Conservation (phyloP, 2,797 vertebrate species). For the Aplochiton taeniatus region DNA sequence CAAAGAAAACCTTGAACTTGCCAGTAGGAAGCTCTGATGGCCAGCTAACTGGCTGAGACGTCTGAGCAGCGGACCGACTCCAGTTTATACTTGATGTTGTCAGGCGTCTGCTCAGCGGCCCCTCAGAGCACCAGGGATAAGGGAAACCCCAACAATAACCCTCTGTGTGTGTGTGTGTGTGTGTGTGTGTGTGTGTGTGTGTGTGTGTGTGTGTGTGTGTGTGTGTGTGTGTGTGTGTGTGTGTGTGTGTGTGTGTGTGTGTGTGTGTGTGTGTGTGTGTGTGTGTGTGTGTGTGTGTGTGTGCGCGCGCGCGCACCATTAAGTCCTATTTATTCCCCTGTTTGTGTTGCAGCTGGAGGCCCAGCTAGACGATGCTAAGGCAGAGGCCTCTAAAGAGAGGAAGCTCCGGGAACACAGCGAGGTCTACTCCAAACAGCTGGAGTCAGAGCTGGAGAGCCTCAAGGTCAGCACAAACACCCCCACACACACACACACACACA, state of each 20-base stretch:
- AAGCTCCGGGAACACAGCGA: conserved; percentile 94
- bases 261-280: not conserved
- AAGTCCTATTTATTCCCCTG: not conserved
- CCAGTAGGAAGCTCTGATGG: too few species aligned
- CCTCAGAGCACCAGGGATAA: too few species aligned
- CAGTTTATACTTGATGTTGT: too few species aligned
- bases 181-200: not conserved
- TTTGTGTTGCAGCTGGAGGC: conserved; percentile 83
- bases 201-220: not conserved
- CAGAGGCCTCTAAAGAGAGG: conserved; percentile 90
- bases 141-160: too few species aligned
- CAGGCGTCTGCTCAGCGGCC: too few species aligned
- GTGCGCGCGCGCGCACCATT: not conserved
- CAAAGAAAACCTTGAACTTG: too few species aligned
- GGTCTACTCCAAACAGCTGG: conserved; percentile 89
- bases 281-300: conserved; percentile 26
- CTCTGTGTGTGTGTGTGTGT: not conserved
- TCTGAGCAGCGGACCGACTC: too few species aligned
- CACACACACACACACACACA: conserved; percentile 3
- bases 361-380: conserved; percentile 84
- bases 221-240: not conserved
- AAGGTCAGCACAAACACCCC: conserved; percentile 79
- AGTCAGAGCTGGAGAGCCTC: conserved; percentile 86
- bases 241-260: conserved; percentile 2
- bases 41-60: too few species aligned